phyloP scores from a whole-genome alignment of 2,888 invertebrate species.

The Folsomia manolachei region DNA sequence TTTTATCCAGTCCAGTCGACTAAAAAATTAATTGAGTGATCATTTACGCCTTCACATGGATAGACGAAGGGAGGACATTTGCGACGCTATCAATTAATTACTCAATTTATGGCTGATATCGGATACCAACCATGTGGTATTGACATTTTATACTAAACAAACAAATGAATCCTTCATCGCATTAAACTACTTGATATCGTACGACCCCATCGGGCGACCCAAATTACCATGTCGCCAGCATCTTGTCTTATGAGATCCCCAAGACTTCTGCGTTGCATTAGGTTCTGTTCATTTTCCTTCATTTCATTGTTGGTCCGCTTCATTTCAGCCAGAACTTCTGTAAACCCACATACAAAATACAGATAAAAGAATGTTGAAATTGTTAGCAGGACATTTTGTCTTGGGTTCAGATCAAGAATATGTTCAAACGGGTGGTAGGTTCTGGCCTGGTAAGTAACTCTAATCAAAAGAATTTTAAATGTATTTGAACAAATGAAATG shows the following conservation, averaged over 20 bases:
- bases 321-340: constrained; percentile 10
- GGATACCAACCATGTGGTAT: neutral
- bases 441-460: neutral
- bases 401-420: no score
- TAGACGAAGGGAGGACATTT: neutral
- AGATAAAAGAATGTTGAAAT: neutral
- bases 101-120: neutral
- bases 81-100: neutral
- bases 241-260: neutral
- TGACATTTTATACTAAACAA: neutral
- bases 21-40: no score
- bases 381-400: neutral
- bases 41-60: neutral
- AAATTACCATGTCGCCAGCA: constrained; percentile 6
- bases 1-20: neutral
- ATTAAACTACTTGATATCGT: no score
- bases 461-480: constrained; percentile 20
- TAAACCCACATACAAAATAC: neutral
- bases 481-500: constrained; percentile 10
- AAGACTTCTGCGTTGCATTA: neutral
- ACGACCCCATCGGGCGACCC: no score
- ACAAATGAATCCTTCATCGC: no score
- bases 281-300: neutral
- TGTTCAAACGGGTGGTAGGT: neutral
- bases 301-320: neutral